A percentile compares a stretch with the other conserved stretches of the same genome.
Evolutionary conservation across 64 coral and sea anemone genomes (phyloP).

Genomic region (Porites australiensis): DNA sequence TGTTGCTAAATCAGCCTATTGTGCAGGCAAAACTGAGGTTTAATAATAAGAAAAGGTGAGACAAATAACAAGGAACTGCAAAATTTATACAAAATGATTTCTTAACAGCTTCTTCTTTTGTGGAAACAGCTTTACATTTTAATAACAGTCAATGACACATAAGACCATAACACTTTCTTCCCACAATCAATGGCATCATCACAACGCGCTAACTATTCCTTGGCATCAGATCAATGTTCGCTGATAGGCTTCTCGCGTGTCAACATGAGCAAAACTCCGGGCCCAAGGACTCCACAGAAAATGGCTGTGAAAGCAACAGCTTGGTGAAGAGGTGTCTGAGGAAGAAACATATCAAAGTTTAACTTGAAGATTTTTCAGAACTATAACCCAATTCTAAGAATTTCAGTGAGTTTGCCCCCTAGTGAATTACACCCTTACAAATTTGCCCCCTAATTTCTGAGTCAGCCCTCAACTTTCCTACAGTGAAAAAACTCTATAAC

Average conservation of each 20-base stretch:
- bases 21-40: no score
- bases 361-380: no score
- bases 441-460: no score
- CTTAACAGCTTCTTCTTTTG: background rate
- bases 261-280: conserved; percentile 84
- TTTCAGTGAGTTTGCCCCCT: no score
- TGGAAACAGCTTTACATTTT: background rate
- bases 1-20: no score
- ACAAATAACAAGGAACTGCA: background rate
- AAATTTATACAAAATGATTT: background rate
- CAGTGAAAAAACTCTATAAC: no score
- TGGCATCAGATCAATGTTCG: conserved; percentile 31
- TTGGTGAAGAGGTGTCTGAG: conserved; percentile 77
- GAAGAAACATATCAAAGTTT: background rate
- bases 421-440: no score
- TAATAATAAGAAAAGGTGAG: no score
- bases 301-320: conserved; percentile 76
- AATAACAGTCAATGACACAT: background rate
- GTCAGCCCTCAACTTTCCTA: no score
- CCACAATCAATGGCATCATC: background rate
- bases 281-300: conserved; percentile 65
- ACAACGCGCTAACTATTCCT: background rate
- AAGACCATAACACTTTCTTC: background rate
- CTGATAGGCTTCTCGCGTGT: conserved; percentile 60
- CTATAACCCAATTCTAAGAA: no score